Evolutionary conservation across 2,113 vertebrate genomes (phyloP).

Genomic region (Colius striatus): DNA sequence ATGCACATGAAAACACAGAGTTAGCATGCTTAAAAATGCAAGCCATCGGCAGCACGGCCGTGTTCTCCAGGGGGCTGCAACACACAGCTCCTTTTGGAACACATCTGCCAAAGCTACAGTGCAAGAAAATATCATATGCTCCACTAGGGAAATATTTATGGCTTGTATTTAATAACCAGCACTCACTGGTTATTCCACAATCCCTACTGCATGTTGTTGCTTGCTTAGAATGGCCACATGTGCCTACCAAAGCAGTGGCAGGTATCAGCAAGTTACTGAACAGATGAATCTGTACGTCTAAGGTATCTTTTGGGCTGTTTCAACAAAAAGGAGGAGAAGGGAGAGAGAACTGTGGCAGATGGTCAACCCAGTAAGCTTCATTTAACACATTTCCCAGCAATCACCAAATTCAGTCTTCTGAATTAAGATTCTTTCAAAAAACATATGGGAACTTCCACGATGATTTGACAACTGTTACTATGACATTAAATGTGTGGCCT

Average conservation of each 20-base stretch:
- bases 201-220: neutral
- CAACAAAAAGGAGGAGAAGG: neutral
- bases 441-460: neutral
- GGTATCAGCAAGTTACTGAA: neutral
- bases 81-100: neutral
- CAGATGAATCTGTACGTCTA: neutral
- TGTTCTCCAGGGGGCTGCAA: neutral
- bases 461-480: constrained; percentile 30
- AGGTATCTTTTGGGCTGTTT: neutral
- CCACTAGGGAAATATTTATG: neutral
- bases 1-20: neutral
- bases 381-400: constrained; percentile 36
- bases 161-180: neutral
- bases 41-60: neutral
- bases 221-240: neutral
- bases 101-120: neutral
- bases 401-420: neutral
- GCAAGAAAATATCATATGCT: neutral
- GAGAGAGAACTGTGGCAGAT: constrained; percentile 1
- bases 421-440: neutral
- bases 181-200: neutral
- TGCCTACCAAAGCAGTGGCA: neutral
- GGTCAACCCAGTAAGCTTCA: constrained; percentile 7
- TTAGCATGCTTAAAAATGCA: neutral
- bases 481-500: neutral